phyloP scores from a whole-genome alignment of 2,797 vertebrate species.

The Eulemur albifrons region DNA sequence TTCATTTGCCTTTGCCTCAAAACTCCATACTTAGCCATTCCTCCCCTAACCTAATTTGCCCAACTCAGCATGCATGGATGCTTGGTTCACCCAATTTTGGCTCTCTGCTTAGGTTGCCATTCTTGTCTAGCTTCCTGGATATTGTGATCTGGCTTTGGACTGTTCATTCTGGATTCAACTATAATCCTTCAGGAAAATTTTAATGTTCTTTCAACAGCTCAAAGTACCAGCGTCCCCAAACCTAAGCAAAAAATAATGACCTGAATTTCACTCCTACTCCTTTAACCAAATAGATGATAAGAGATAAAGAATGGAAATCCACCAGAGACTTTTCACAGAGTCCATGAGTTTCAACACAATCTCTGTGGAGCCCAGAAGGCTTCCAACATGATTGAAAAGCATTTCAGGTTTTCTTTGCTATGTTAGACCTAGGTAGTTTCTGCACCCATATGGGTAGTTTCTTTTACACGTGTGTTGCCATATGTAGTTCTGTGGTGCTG shows the following conservation, averaged over 20 bases:
- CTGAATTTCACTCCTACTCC: background rate
- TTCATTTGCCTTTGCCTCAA: background rate
- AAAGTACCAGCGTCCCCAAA: background rate
- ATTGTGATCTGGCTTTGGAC: background rate
- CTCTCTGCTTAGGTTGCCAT: background rate
- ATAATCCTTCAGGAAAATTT: background rate
- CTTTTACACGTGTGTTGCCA: background rate
- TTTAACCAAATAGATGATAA: background rate
- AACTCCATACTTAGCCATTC: background rate
- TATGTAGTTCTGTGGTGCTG: background rate
- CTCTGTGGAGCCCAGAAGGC: background rate
- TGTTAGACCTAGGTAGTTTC: background rate
- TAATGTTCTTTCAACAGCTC: background rate
- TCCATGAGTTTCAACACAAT: background rate
- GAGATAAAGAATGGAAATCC: background rate
- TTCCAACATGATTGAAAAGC: background rate
- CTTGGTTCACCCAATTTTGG: background rate
- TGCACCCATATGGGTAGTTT: background rate
- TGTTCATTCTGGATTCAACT: background rate
- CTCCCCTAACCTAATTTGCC: background rate
- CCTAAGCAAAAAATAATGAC: background rate
- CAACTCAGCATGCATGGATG: background rate
- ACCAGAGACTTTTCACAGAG: background rate
- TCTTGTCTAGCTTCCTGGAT: background rate
- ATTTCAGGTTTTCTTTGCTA: background rate